Evolutionary conservation across 2,797 vertebrate genomes (phyloP).

Genomic region (Fistularia tabacaria): DNA sequence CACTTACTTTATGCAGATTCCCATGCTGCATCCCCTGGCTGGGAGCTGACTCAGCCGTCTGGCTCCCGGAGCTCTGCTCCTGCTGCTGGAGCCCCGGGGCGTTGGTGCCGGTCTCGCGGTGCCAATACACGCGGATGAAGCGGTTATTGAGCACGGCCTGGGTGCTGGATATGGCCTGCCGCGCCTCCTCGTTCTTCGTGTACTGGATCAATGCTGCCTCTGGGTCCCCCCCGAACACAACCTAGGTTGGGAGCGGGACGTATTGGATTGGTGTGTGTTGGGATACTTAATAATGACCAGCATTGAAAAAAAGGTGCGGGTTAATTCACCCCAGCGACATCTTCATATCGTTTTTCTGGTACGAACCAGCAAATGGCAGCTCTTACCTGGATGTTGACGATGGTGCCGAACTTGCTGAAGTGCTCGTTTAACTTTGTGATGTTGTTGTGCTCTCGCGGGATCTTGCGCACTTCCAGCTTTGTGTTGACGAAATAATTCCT

Average conservation of each 20-base stretch:
- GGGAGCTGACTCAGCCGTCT: conserved; percentile 41
- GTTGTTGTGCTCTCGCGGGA: conserved; percentile 92
- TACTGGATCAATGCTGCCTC: conserved; percentile 95
- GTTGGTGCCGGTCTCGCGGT: conserved; percentile 75
- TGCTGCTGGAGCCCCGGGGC: conserved; percentile 57
- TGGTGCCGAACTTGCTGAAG: conserved; percentile 98
- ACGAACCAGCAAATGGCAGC: too few relatives aligned
- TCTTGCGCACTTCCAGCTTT: conserved; percentile 93
- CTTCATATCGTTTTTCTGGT: too few relatives aligned
- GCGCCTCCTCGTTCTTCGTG: conserved; percentile 88
- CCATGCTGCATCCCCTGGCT: conserved; percentile 57
- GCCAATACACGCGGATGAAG: conserved; percentile 95
- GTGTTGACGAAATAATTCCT: conserved; percentile 93
- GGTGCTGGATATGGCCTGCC: conserved; percentile 90
- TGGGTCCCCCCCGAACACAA: conserved; percentile 92
- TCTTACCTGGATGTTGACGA: conserved; percentile 95
- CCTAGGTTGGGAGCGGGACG: conserved; percentile 63
- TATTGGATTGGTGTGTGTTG: neutral
- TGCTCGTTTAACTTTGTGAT: conserved; percentile 97
- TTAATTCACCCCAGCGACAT: too few relatives aligned
- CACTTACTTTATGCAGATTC: conserved; percentile 68
- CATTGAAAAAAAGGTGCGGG: too few relatives aligned
- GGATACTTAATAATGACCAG: too few relatives aligned
- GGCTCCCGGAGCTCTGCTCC: conserved; percentile 68
- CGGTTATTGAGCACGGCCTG: conserved; percentile 95